Conservation (phyloP, 2,888 invertebrate genomes). For the Spisula solida region DNA sequence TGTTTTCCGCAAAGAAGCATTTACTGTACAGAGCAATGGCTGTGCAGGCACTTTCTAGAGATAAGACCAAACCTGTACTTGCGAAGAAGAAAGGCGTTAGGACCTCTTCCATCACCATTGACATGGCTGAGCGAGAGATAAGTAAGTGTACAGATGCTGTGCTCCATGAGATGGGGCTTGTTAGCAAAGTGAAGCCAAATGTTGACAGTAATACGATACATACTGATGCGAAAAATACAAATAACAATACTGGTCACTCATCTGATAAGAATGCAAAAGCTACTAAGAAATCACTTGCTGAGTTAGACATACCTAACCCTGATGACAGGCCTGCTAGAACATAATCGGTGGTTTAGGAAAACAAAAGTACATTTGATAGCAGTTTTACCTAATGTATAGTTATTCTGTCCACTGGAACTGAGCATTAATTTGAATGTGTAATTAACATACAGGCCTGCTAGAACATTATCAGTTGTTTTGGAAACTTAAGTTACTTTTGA, state of each 20-base stretch:
- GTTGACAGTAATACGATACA: background rate
- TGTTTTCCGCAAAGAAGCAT: constrained; percentile 38
- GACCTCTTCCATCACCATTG: constrained; percentile 19
- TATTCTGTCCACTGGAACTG: no score
- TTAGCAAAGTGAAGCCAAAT: background rate
- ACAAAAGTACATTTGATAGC: no score
- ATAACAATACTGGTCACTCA: background rate
- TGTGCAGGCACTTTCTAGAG: constrained; percentile 25
- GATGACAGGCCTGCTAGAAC: constrained; percentile 26
- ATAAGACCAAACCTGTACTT: constrained; percentile 15
- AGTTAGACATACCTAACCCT: background rate
- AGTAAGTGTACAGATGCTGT: background rate
- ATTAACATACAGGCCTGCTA: no score
- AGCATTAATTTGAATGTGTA: no score
- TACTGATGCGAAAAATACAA: background rate
- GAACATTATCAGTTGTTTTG: no score
- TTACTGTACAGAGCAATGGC: constrained; percentile 36
- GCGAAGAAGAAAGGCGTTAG: background rate
- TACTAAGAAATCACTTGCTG: background rate
- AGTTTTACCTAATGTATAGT: no score
- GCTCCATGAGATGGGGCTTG: background rate
- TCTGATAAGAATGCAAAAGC: background rate
- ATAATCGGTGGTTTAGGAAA: background rate
- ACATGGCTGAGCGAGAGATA: constrained; percentile 23
- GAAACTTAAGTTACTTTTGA: no score